Evolutionary conservation across 2,888 invertebrate species (phyloP).

Genomic region (Idaea straminata): DNA sequence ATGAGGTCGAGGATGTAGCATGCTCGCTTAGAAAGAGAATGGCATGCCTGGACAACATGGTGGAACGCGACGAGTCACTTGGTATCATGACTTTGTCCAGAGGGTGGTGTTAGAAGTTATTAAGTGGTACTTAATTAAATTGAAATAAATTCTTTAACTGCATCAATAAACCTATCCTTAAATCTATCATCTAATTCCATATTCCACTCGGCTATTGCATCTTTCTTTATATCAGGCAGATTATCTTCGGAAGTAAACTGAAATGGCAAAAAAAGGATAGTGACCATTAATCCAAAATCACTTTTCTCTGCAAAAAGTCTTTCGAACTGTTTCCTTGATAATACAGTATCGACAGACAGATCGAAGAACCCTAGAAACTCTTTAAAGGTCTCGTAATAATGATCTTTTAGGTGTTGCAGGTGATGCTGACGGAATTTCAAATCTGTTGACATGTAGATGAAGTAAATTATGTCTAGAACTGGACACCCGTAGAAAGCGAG

Average conservation of each 20-base stretch:
- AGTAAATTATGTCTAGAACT: slow-evolving; percentile 44
- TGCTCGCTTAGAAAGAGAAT: too few relatives aligned
- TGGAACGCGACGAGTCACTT: too few relatives aligned
- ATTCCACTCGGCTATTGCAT: slow-evolving; percentile 18
- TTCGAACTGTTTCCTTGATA: slow-evolving; percentile 43
- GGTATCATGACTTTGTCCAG: too few relatives aligned
- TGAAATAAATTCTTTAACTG: not conserved
- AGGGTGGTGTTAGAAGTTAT: too few relatives aligned
- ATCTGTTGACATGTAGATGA: slow-evolving; percentile 44
- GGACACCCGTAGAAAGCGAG: slow-evolving; percentile 43
- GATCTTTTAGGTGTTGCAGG: slow-evolving; percentile 37
- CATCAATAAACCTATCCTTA: not conserved
- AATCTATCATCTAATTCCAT: not conserved
- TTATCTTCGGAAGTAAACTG: slow-evolving; percentile 41
- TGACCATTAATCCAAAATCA: slow-evolving; percentile 44
- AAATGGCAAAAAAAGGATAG: slow-evolving; percentile 37
- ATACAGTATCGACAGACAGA: slow-evolving; percentile 39
- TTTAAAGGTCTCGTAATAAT: slow-evolving; percentile 42
- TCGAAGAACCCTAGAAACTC: slow-evolving; percentile 41
- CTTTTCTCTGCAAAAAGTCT: slow-evolving; percentile 37
- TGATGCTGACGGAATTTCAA: slow-evolving; percentile 43
- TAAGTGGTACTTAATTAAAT: not conserved
- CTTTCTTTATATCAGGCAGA: slow-evolving; percentile 35
- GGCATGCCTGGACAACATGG: too few relatives aligned
- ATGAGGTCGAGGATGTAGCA: too few relatives aligned